Base-by-base conservation (phyloP, 1,140 invertebrate species). In the Nasonia longicornis region DNA sequence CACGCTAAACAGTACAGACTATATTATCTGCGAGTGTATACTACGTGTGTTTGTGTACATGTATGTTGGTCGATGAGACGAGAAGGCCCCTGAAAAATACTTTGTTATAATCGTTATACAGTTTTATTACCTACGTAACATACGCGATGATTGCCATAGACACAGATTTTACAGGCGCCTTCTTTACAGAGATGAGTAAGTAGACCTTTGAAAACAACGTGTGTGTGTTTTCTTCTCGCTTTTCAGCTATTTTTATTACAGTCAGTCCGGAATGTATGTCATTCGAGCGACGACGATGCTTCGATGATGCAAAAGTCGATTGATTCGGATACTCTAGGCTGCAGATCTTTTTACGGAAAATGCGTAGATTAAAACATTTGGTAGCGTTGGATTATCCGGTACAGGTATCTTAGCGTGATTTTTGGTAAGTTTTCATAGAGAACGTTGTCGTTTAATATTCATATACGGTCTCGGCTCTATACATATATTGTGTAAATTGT, bases 21-120 rank as follows among this genome's bases (percentile, higher is more conserved):
- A 58, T 58, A 58, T n/a, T 58, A 58, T n/a, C 3, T 58, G 38
- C 38, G 38, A 42, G 7, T 48, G 3, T 79, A 71, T n/a, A 73
- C 35, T 73, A 79, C 45, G n/a, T 73, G 35, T 48, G 14, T 48
- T 2, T 48, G 45, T 48, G 14, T 14, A 11, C 0, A 4, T 52
- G 52, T 7, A 20, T 0, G 52, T 80, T 80, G 71, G 58, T 73
- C 71, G 38, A 14, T 26, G 26, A 67, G 58, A 35, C 4, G 31
- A 52, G 78, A 79, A 79, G 78, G 52, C 71, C 35, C 70, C 70
- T 66, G 71, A 74, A 79, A 69, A 73, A 58, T 58, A 58, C 52
- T 58, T 58, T 3, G 6, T 20, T 58, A 58, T n/a, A 58, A 58
- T 58, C 52, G 20, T n/a, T 20, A 58, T 58, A 20, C 20, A 20